Base-by-base conservation (phyloP, 2,113 vertebrate species). In the Leptodactylus fuscus region DNA sequence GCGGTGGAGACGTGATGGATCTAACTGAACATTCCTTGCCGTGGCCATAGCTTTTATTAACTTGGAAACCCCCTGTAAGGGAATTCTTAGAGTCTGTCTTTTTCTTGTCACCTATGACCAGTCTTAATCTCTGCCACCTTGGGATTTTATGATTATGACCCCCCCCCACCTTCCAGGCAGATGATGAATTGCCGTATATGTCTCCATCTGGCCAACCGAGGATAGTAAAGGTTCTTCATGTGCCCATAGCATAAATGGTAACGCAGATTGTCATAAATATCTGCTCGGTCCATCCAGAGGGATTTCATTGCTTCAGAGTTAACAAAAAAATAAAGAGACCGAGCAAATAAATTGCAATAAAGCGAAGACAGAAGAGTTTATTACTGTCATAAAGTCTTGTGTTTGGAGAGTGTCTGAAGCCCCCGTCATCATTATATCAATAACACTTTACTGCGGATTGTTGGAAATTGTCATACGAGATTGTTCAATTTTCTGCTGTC, bases 401-500 rank as follows among this genome's bases (percentile, higher is more conserved):
- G 77, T 34, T 80, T 60, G n/a, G 22, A 60, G 32, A 77, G 4
- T n/a, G 49, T 13, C 7, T 53, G 16, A 51, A 55, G 53, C 32
- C 12, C 75, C 24, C 36, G 12, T 80, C 77, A 38, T 41, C 76
- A 62, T 62, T 80, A 80, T 80, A 80, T 80, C 77, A 80, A 62
- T 80, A 62, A 36, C 48, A 44, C 16, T 60, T 60, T 60, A n/a
- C 22, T 41, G 77, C 36, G 38, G 22, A 62, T 36, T 41, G 49
- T 80, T 16, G n/a, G 77, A 80, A 60, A 80, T 80, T 79, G 51
- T 80, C 77, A 80, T 44, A 41, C 5, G 0, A 80, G 53, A 80
- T 80, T 80, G 77, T 62, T 62, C 77, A n/a, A 62, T 79, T 79
- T 79, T 79, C 76, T 79, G 76, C 51, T 79, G 76, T 79, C 76